A percentile compares a stretch with the other conserved stretches of the same genome.
Evolutionary conservation across 1,140 invertebrate species (phyloP).

Genomic region (Drosophila persimilis): DNA sequence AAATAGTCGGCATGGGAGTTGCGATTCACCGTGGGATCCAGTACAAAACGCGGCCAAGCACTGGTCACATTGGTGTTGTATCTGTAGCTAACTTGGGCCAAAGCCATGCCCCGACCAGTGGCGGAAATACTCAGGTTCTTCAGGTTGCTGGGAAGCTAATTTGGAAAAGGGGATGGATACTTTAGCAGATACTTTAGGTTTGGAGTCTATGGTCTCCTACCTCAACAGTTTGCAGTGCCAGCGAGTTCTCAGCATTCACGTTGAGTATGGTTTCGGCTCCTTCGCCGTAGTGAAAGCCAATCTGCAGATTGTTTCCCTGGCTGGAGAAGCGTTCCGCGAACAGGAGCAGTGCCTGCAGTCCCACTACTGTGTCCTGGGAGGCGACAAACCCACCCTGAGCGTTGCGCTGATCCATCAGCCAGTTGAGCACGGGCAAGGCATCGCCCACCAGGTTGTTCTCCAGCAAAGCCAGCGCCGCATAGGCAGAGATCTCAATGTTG

Average conservation of each 20-base stretch:
- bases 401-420: constrained; percentile 93
- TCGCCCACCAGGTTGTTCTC: constrained; percentile 87
- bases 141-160: constrained; percentile 68
- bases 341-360: constrained; percentile 88
- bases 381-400: constrained; percentile 92
- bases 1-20: constrained; percentile 92
- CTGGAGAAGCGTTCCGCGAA: constrained; percentile 86
- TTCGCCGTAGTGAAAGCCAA: constrained; percentile 85
- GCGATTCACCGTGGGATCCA: constrained; percentile 94
- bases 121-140: constrained; percentile 87
- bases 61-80: constrained; percentile 95
- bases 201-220: constrained; percentile 16
- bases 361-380: constrained; percentile 89
- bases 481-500: constrained; percentile 95
- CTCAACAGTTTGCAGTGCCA: constrained; percentile 87
- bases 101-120: constrained; percentile 91
- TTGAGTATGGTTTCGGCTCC: constrained; percentile 86
- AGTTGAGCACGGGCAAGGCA: constrained; percentile 91
- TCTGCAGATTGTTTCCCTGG: constrained; percentile 84
- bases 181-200: no score
- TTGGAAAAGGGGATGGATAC: background rate
- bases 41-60: constrained; percentile 93
- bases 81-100: constrained; percentile 92
- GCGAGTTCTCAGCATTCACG: constrained; percentile 88
- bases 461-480: constrained; percentile 89